Percentiles rank a stretch among this genome's conserved stretches.
Conservation (phyloP, 2,888 invertebrate species). For the Hydrotaea cyrtoneurina region DNA sequence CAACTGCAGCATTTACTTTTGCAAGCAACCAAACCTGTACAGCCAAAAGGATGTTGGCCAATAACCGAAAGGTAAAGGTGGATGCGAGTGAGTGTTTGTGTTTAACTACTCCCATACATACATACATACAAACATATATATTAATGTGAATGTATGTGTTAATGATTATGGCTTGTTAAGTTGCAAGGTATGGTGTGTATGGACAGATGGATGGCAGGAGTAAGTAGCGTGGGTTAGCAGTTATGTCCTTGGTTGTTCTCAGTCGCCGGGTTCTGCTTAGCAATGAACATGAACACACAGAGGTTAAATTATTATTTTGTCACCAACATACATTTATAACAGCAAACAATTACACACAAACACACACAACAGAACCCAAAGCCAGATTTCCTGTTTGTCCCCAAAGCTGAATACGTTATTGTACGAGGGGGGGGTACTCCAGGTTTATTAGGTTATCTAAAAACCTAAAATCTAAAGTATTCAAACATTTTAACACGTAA, state of each 20-base stretch:
- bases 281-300: slow-evolving; percentile 48
- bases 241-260: background rate
- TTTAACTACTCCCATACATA: slow-evolving; percentile 10
- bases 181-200: slow-evolving; percentile 39
- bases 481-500: too few species aligned
- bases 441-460: too few species aligned
- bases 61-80: background rate
- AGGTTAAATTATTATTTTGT: slow-evolving; percentile 65
- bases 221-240: background rate
- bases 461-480: too few species aligned
- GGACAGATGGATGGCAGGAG: background rate
- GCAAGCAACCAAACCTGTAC: background rate
- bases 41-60: slow-evolving; percentile 18
- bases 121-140: background rate
- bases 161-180: slow-evolving; percentile 64
- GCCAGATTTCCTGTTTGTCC: background rate
- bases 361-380: background rate
- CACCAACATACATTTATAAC: slow-evolving; percentile 58
- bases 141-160: slow-evolving; percentile 54
- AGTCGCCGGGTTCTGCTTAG: slow-evolving; percentile 31
- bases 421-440: background rate
- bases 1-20: background rate
- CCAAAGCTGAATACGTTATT: background rate
- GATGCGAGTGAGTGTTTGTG: slow-evolving; percentile 23
- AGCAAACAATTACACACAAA: slow-evolving; percentile 23